A percentile compares a stretch with the other conserved stretches of the same genome.
Evolutionary conservation across 2,113 vertebrate genomes (phyloP).

Genomic region (Theropithecus gelada): DNA sequence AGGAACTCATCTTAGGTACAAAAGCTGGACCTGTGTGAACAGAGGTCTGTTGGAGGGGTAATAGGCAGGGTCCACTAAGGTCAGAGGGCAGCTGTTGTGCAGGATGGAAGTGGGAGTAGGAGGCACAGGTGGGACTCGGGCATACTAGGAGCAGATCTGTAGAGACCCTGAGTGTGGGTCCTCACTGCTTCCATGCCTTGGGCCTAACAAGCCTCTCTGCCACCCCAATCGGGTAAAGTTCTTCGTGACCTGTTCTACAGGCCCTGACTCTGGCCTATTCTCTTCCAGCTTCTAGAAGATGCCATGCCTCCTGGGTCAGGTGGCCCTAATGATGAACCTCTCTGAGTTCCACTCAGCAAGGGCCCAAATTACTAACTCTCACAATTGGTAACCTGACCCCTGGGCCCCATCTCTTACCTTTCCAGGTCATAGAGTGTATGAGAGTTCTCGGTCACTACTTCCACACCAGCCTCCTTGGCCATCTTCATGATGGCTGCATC

Average conservation of each 20-base stretch:
- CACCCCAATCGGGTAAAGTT: not conserved
- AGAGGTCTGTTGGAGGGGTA: not conserved
- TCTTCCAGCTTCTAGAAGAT: not conserved
- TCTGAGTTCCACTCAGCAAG: not conserved
- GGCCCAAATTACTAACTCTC: not conserved
- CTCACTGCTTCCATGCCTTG: not conserved
- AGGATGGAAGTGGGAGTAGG: not conserved
- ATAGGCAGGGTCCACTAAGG: not conserved
- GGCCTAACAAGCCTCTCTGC: not conserved
- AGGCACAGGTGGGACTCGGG: not conserved
- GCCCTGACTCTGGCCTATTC: not conserved
- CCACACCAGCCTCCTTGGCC: conserved; percentile 95
- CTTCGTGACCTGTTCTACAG: not conserved
- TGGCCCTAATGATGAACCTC: not conserved
- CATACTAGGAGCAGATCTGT: not conserved
- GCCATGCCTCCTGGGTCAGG: not conserved
- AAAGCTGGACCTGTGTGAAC: not conserved
- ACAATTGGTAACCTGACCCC: not conserved
- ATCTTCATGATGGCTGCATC: conserved; percentile 96
- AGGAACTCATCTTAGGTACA: not conserved
- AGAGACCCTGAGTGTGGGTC: not conserved
- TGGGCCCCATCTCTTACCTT: conserved; percentile 83
- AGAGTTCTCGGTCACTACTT: conserved; percentile 93
- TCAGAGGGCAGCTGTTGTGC: not conserved
- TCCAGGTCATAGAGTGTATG: conserved; percentile 97